Base-by-base conservation (phyloP, 2,797 vertebrate species). In the Meda fulgida region DNA sequence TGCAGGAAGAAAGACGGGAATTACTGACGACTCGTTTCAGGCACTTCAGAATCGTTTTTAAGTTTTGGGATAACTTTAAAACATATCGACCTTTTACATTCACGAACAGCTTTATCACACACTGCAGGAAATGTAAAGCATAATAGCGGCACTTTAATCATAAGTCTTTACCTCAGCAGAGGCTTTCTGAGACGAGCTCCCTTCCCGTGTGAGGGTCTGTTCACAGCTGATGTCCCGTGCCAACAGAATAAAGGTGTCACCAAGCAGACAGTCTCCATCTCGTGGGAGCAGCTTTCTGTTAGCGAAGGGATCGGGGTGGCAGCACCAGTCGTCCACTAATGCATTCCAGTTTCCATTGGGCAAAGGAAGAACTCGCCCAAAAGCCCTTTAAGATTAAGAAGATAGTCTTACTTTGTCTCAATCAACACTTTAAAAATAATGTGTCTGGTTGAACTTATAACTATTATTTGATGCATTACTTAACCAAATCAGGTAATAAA, bases 261-360 rank as follows among this genome's bases (percentile, higher is more conserved):
- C 97, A 81, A 97, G 85, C 83, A 99, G 96, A 91, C 98, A 99
- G 87, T 99, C 98, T 2, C 94, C 94, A 18, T 90, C 91, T 89
- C 91, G 92, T 16, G 98, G 98, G 71, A 96, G 91, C 87, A 98
- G 93, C 89, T 95, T 91, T 89, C 92, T 96, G 89, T 95, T 95
- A 43, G 96, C 95, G 83, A 99, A 99, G 5, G 98, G 98, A 90
- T 97, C 94, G 0, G 97, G 94, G 89, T 99, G 98, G 91, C 98
- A 99, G 89, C 98, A 99, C 98, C 98, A 99, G 87, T 98, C 97
- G 23, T 96, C 98, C 84, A 99, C 96, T 13, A 99, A 93, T 85
- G 96, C 90, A 65, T 93, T 97, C 98, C 98, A 99, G 93, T 97
- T 96, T 78, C 97, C 96, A 71, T 95, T 95, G 0, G 98, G 98